phyloP scores from a whole-genome alignment of 1,140 invertebrate species.

The Pseudomyrmex gracilis region DNA sequence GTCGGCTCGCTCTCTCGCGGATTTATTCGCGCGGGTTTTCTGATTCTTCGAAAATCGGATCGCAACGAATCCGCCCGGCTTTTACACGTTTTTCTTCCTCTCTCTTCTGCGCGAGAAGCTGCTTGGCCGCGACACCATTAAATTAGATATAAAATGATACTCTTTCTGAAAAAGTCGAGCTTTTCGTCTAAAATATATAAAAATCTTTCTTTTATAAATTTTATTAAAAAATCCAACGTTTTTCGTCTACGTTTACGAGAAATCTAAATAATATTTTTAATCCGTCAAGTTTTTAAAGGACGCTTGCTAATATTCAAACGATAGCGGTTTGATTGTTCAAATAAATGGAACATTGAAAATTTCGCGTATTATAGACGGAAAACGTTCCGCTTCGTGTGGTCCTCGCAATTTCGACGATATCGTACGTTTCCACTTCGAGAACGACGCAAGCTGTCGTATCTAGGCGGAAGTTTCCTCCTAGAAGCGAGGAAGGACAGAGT shows the following conservation, averaged over 20 bases:
- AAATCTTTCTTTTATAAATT: background rate
- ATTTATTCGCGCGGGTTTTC: too few species aligned
- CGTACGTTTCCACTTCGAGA: conserved; percentile 32
- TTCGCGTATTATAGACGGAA: background rate
- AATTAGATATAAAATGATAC: too few species aligned
- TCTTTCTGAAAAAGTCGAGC: background rate
- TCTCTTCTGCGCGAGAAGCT: background rate
- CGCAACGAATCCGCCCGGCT: conserved; percentile 3
- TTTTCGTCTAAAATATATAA: background rate
- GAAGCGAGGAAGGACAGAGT: conserved; percentile 18
- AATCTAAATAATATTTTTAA: too few species aligned
- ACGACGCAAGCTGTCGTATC: conserved; percentile 17
- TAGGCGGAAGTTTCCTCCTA: conserved; percentile 23
- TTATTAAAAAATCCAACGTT: background rate
- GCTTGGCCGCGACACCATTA: too few species aligned
- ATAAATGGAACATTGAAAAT: background rate
- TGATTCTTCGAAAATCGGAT: conserved; percentile 51
- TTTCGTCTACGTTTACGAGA: background rate
- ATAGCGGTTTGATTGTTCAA: background rate
- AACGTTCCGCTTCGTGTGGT: background rate
- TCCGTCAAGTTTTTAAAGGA: too few species aligned
- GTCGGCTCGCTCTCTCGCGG: too few species aligned
- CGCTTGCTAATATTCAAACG: too few species aligned
- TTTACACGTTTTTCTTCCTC: background rate
- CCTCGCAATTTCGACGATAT: conserved; percentile 15